Base-by-base conservation (phyloP, 2,888 invertebrate species). In the Seira musarum region DNA sequence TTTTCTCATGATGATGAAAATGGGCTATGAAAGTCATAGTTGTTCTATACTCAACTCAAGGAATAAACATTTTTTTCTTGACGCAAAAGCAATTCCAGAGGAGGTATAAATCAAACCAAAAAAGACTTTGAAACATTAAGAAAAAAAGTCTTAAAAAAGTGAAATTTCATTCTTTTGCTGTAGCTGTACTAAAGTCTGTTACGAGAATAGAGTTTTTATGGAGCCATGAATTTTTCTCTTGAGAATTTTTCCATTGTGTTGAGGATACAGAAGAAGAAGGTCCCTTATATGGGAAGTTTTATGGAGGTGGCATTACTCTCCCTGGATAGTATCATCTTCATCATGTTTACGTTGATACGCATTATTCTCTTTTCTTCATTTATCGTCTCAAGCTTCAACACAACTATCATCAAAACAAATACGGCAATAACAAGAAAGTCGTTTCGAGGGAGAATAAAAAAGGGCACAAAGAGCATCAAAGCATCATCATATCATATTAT, bases 61-160 rank as follows among this genome's bases (percentile, higher is more conserved):
- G 15, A 67, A 49, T 30, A 30, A 17, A 65, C 46, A 40, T 22
- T 67, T 30, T 21, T n/a, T 49, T 13, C 35, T 13, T 72, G 63
- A 63, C 25, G 25, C 71, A 64, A 19, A 67, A 35, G 40, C 67
- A 69, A 69, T 57, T 57, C 65, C 40, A n/a, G 64, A 69, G 65
- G 65, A 77, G 75, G 70, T 77, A 77, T 77, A 77, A 77, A 77
- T 77, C 77, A 77, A 77, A 72, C 13, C 25, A 40, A 67, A 67
- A 46, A n/a, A 67, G 67, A 19, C 30, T 35, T 53, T 53, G 60
- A 74, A 67, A 67, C 19, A 67, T 66, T 25, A 53, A 74, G 67
- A 72, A 61, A 60, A 60, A 63, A 17, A 30, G 22, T 22, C 25
- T 67, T 66, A 61, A 40, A 40, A 40, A 40, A n/a, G 15, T 17